Conservation (phyloP, 2,797 vertebrate species). For the Melanotaenia nigrans region DNA sequence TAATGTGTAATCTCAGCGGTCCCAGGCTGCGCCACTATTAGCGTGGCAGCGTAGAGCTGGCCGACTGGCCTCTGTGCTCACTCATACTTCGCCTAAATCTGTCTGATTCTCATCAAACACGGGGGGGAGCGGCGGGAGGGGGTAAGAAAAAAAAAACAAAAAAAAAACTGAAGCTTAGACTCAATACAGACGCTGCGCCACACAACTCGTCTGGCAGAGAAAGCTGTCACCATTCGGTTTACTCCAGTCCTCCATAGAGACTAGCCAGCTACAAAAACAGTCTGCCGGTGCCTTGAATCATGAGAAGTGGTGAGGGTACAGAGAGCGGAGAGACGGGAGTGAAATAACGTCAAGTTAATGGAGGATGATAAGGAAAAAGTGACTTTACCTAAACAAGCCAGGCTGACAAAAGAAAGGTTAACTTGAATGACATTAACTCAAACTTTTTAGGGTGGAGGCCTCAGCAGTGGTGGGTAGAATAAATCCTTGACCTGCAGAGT, state of each 20-base stretch:
- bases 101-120: constrained; percentile 69
- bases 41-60: constrained; percentile 35
- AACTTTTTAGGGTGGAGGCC: constrained; percentile 13
- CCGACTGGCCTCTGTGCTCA: constrained; percentile 47
- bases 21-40: constrained; percentile 69
- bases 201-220: constrained; percentile 69
- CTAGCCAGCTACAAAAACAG: constrained; percentile 77
- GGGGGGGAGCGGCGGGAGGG: neutral
- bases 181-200: constrained; percentile 68
- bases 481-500: constrained; percentile 53
- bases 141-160: constrained; percentile 2
- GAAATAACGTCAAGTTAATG: constrained; percentile 64
- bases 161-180: constrained; percentile 49
- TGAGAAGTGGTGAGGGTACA: constrained; percentile 22
- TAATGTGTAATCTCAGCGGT: constrained; percentile 70
- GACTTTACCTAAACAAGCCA: constrained; percentile 58
- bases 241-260: constrained; percentile 61
- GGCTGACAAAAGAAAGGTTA: constrained; percentile 52
- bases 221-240: constrained; percentile 70
- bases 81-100: constrained; percentile 65
- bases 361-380: constrained; percentile 69
- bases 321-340: constrained; percentile 29
- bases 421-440: constrained; percentile 49
- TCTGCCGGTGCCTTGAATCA: constrained; percentile 59
- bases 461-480: neutral